Evolutionary conservation across 2,797 vertebrate genomes (phyloP).

Genomic region (Orientallactaga sibirica): DNA sequence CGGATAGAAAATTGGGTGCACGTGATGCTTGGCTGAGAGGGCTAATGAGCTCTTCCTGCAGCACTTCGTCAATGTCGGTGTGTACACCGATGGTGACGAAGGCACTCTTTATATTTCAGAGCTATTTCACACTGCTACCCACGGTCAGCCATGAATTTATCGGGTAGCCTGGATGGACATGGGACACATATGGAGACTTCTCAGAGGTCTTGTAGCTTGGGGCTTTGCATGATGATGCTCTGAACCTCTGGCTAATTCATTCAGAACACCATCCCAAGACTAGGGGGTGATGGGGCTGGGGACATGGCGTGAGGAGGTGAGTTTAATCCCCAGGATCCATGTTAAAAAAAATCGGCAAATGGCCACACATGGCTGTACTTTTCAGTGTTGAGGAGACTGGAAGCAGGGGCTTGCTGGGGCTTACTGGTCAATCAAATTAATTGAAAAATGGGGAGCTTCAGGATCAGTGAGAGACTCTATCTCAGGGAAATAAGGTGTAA

Average conservation of each 20-base stretch:
- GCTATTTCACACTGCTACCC: conserved; percentile 28
- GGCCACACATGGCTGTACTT: too few relatives aligned
- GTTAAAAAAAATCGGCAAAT: not conserved
- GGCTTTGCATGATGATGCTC: not conserved
- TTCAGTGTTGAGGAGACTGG: too few relatives aligned
- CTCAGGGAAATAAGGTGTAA: not conserved
- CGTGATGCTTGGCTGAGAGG: conserved; percentile 79
- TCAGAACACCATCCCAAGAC: not conserved
- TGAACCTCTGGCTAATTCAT: not conserved
- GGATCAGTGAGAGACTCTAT: not conserved
- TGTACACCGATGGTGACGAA: conserved; percentile 77
- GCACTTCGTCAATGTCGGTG: conserved; percentile 81
- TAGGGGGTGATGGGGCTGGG: not conserved
- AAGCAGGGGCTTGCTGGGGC: too few relatives aligned
- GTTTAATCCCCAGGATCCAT: too few relatives aligned
- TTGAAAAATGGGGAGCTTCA: too few relatives aligned
- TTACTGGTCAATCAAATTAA: too few relatives aligned
- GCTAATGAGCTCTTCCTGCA: conserved; percentile 81
- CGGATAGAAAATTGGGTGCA: conserved; percentile 80
- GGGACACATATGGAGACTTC: not conserved
- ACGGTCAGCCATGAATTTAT: not conserved
- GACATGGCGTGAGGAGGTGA: too few relatives aligned
- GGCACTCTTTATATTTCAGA: conserved; percentile 56
- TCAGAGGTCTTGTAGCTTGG: not conserved
- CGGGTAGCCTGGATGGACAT: rapidly evolving